Evolutionary conservation across 2,113 vertebrate genomes (phyloP), one percentile per base, ranked within the genome.

Genomic region (Hydrolagus affinis): DNA sequence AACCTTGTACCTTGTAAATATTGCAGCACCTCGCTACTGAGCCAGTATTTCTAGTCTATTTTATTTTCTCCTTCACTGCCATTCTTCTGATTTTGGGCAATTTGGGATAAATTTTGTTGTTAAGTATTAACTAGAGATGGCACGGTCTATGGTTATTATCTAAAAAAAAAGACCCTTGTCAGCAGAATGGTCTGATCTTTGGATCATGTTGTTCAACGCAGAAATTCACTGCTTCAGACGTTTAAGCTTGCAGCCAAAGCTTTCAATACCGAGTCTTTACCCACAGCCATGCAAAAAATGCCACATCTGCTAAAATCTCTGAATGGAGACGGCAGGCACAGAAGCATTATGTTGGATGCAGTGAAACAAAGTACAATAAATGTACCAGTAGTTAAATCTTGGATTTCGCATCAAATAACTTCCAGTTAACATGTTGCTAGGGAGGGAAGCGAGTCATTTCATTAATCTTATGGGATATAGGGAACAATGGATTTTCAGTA

Each of bases 201-300:
- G 0, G 25, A 30, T 72, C 25, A 72, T 28, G 44, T 44, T 44
- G 44, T 1, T 44, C 1, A 44, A 44, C 2, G 44, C 44, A 44
- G 44, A 1, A 1, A 14, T 28, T 12, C 30, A 28, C 70, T 72
- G 25, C 70, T 72, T 72, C 70, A 72, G n/a, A 23, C 28, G 25
- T 69, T 72, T 72, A 72, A 72, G 30, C n/a, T 72, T 72, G 15
- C 70, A 72, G 15, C 70, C 70, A 30, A 15, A 15, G 11, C 7
- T 72, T 28, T 72, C 25, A 72, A 9, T 72, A 72, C 11, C 10
- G 23, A 72, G 70, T 72, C 25, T 72, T 30, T 72, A 72, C 70
- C 70, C 70, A 72, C 70, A 72, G 25, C 70, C 25, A 72, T 72
- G 70, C n/a, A 72, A 72, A 72, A 23, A 30, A 30, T 72, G 70